These are phyloP conservation scores for Cephalotes varians DNA, from an alignment of 2,888 invertebrate species.

Conservation along the genomic window DNA sequence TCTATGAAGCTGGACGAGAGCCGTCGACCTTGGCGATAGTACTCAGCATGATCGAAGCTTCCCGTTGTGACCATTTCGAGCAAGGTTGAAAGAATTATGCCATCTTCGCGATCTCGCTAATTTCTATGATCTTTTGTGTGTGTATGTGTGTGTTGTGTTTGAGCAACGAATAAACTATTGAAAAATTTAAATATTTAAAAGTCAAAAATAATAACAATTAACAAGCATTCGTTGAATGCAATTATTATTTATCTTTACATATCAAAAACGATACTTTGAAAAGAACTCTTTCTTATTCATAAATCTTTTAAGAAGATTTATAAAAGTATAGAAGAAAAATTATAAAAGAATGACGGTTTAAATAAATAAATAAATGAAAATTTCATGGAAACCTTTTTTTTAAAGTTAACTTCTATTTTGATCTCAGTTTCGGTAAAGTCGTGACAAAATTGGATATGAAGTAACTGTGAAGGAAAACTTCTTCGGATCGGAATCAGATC, in stretches of 20 bases:
- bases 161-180: neutral
- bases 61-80: slow-evolving; percentile 22
- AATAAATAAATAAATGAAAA: neutral
- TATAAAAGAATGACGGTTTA: neutral
- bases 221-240: neutral
- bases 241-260: neutral
- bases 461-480: neutral
- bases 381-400: neutral
- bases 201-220: neutral
- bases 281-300: neutral
- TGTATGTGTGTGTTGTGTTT: no score
- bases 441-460: neutral
- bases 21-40: slow-evolving; percentile 73
- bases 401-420: neutral
- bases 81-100: neutral
- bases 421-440: neutral
- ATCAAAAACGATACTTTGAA: neutral
- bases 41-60: slow-evolving; percentile 11
- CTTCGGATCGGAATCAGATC: neutral
- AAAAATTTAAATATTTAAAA: neutral
- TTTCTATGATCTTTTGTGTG: neutral
- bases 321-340: neutral
- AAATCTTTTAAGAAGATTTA: neutral
- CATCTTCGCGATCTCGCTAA: neutral
- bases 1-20: slow-evolving; percentile 63